A percentile compares a stretch with the other conserved stretches of the same genome.
Conservation (phyloP, 2,797 vertebrate genomes). For the Myioborus melanocephalus region DNA sequence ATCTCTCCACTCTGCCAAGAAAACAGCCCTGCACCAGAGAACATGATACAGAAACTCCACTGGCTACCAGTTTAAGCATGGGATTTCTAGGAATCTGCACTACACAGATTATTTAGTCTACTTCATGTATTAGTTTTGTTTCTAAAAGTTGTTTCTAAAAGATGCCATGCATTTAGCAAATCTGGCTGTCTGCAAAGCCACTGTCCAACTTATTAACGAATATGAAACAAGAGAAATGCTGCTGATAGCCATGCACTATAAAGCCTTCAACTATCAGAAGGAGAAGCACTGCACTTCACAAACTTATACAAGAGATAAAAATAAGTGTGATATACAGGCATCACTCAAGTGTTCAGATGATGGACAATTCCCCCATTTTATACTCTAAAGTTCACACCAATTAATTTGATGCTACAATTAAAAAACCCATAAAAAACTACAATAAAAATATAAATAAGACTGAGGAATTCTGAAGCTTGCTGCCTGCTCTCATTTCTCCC, state of each 20-base stretch:
- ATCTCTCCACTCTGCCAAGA: neutral
- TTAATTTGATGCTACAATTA: neutral
- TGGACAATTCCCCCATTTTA: neutral
- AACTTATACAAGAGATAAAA: neutral
- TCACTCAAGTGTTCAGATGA: neutral
- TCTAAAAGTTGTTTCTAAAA: neutral
- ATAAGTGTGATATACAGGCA: neutral
- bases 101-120: rapidly evolving
- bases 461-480: neutral
- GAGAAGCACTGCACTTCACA: neutral
- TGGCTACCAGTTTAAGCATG: neutral
- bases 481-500: neutral
- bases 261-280: neutral
- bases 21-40: neutral
- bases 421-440: neutral
- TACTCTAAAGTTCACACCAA: neutral
- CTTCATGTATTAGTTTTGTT: neutral
- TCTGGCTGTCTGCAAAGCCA: neutral
- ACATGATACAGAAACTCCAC: neutral
- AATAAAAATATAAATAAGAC: neutral
- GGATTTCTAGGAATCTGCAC: neutral
- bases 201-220: neutral
- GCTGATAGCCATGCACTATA: neutral
- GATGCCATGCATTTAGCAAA: neutral
- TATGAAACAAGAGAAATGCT: neutral